Base-by-base conservation (phyloP, 2,113 vertebrate genomes). In the Kryptolebias marmoratus region DNA sequence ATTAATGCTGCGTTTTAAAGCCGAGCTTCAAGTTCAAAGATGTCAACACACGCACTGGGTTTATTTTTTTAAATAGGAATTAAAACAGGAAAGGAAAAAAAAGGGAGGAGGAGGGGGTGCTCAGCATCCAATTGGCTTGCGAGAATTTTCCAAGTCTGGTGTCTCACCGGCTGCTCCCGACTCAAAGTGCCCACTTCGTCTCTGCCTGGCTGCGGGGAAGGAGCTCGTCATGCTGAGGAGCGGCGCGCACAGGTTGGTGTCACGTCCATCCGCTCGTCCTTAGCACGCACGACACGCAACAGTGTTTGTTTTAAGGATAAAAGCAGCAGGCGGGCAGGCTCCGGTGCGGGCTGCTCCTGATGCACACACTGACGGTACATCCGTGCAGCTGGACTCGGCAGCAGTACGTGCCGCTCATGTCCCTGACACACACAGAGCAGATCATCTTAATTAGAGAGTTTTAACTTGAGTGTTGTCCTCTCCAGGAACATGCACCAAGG, bases 61-160 rank as follows among this genome's bases (percentile, higher is more conserved):
- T 93, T 12, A 31, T 56, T 39, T 14, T 6, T 22, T 22, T 22
- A 22, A 22, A 22, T 22, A 22, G 22, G 22, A 22, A 22, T 22
- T 22, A 22, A 36, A 7, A 36, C 3, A 36, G 32, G 7, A 7
- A 3, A 7, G 32, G 3, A 42, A 42, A 42, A 42, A 42, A 42
- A 42, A 42, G 3, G 36, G 36, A 36, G 36, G 7, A 42, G 10
- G 10, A 42, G 10, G 10, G 10, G 10, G 10, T 5, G 76, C 86
- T 68, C 80, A 74, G 84, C 86, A 81, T 90, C 91, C 86, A 89
- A 95, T 93, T 95, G 95, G 94, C 90, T 22, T 94, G 92, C 84
- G 69, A 93, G 89, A 81, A 88, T 54, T 84, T 83, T 67, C 82
- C 45, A 87, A 94, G 90, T 92, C 89, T 82, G 85, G 66, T 2